Evolutionary conservation across 2,888 invertebrate species (phyloP), one percentile per base, ranked within the genome.

Genomic region (Rhimphoctona megacephalus): DNA sequence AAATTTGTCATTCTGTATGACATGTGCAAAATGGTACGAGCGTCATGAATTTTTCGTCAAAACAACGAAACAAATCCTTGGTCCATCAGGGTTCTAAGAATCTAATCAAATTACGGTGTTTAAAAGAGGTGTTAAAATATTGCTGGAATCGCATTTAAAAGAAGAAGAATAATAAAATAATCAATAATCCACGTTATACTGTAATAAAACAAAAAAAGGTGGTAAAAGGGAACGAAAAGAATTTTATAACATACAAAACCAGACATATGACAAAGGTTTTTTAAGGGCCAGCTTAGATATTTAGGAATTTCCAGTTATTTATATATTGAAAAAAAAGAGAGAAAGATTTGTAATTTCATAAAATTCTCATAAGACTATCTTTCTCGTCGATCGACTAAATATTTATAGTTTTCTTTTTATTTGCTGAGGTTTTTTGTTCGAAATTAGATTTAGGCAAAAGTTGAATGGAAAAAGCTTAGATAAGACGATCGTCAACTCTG

Each of bases 21-120:
- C 39, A 77, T 74, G 69, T 22, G 25, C 9, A 33, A 73, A 77
- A 73, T 81, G 67, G 78, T 36, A 81, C 73, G 81, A 67, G n/a
- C 66, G 74, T 77, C 33, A 70, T 77, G 81, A 78, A 84, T 86
- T 83, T 73, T 64, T 80, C 83, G 86, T 86, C 7, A 36, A 73
- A 72, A 52, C 39, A 22, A 74, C 86, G 83, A 78, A 77, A 77
- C 30, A 61, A 76, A 43, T 81, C 30, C 69, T 82, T 79, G 74
- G 67, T 77, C 57, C 49, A 54, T 82, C 66, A 69, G 72, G 73
- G 82, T 57, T 78, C 14, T 73, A 49, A 78, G 49, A 78, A 73
- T 77, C 46, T 52, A 69, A 82, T 74, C 17, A 64, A 72, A 82
- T 64, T 43, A 61, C 52, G 30, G 61, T 78, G 78, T 33, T 64